Evolutionary conservation across 2,888 invertebrate species (phyloP), one percentile per base, ranked within the genome.

Genomic region (Zeuzera pyrina): DNA sequence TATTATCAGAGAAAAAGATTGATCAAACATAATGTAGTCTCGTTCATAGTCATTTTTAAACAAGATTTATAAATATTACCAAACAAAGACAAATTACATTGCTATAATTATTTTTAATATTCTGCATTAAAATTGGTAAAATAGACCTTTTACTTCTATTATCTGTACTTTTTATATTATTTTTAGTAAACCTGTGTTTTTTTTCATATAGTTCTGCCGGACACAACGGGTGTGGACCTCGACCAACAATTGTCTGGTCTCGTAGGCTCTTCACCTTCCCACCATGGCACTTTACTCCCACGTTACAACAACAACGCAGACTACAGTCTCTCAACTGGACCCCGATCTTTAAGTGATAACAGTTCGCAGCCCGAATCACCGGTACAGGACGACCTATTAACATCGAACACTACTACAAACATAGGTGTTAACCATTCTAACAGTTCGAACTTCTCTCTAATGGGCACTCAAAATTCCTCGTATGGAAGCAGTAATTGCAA

Each of bases 351-450:
- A 15, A 92, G 92, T 47, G 93, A 93, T 63, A 90, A 91, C 58
- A 93, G 92, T 22, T 93, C 92, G 19, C 90, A 92, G 39, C 92
- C 92, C 2, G 92, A 93, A 57, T 92, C 92, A 21, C 92, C 92
- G 1, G 92, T 92, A 10, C 92, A 93, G 74, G 92, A 92, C 56
- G 92, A 92, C 49, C 69, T 90, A 2, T 78, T 90, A 21, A 86
- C 88, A 1, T 86, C 88, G 3, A 90, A 89, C 52, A 87, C 88
- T 2, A 57, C 74, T 3, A 85, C 87, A 3, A 85, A 87, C 57
- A 65, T 88, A 46, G 86, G 86, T 8, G 85, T 87, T 45, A 87
- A 86, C 45, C 87, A 86, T 42, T 50, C 81, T 2, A 87, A 88
- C 57, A 87, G 85, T 46, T 73, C 87, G 15, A 89, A 89, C 60